Conservation (phyloP, 2,888 invertebrate species). For the Polylopha cassiicola region DNA sequence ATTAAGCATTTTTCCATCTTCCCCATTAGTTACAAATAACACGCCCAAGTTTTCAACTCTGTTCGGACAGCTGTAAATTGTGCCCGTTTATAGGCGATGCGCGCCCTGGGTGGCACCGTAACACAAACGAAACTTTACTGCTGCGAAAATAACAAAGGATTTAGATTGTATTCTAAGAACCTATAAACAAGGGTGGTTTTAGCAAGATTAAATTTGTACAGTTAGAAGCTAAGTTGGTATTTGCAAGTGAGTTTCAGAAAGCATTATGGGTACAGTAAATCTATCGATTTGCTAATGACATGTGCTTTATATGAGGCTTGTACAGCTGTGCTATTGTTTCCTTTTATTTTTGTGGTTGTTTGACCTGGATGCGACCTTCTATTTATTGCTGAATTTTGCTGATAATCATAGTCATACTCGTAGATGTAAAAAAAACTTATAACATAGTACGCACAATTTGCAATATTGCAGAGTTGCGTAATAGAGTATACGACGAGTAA, state of each 20-base stretch:
- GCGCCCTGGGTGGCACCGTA: conserved; percentile 61
- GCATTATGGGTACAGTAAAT: conserved; percentile 65
- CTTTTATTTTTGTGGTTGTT: too few species aligned
- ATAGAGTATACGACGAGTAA: too few species aligned
- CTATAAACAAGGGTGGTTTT: conserved; percentile 13
- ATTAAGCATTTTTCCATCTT: conserved; percentile 36
- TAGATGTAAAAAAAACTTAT: too few species aligned
- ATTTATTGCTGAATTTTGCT: too few species aligned
- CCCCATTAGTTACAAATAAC: conserved; percentile 52
- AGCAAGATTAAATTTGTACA: not conserved
- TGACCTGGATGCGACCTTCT: too few species aligned
- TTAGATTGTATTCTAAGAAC: conserved; percentile 2
- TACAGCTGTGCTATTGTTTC: too few species aligned
- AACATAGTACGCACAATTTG: too few species aligned
- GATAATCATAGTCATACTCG: too few species aligned
- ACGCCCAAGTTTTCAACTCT: conserved; percentile 65
- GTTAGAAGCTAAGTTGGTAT: conserved; percentile 23
- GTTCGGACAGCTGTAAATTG: conserved; percentile 67
- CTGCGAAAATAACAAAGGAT: conserved; percentile 13
- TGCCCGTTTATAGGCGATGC: conserved; percentile 62
- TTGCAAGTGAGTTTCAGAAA: conserved; percentile 58
- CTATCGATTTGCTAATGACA: conserved; percentile 63
- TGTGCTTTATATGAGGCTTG: conserved; percentile 46
- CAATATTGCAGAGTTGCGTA: too few species aligned
- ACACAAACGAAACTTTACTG: conserved; percentile 18